phyloP scores from a whole-genome alignment of 2,797 vertebrate genomes.

The Sphenopsis melanotis region DNA sequence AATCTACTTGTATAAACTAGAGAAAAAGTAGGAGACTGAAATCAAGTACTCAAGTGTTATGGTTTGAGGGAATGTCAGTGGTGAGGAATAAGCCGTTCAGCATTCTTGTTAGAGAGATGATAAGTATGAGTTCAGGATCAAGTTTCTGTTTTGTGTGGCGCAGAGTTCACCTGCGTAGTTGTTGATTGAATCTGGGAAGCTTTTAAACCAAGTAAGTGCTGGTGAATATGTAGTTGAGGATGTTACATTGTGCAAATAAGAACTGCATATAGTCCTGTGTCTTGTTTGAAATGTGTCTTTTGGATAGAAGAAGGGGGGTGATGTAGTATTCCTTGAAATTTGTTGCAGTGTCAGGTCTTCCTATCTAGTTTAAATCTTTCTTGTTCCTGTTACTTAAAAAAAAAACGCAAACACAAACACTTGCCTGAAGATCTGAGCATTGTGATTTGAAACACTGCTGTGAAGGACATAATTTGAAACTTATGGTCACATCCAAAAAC shows the following conservation, averaged over 20 bases:
- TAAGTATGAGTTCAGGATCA: not conserved
- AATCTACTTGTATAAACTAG: not conserved
- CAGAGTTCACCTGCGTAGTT: not conserved
- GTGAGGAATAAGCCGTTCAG: not conserved
- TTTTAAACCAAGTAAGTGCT: not conserved
- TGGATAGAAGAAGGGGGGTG: not conserved
- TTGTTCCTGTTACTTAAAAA: not conserved
- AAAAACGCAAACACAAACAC: not conserved
- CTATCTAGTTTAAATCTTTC: not conserved
- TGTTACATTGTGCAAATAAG: not conserved
- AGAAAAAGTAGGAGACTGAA: not conserved
- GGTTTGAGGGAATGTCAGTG: not conserved
- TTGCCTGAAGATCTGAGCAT: not conserved
- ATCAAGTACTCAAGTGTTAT: not conserved
- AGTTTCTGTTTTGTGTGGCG: not conserved
- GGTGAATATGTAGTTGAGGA: not conserved
- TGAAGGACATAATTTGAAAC: not conserved
- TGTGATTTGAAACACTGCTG: not conserved
- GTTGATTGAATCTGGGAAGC: not conserved
- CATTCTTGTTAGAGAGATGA: not conserved
- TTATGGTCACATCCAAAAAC: accelerated
- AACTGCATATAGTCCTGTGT: not conserved
- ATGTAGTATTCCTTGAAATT: not conserved
- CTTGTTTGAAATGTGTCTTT: not conserved
- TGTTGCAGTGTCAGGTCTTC: not conserved